A percentile compares a stretch with the other conserved stretches of the same genome.
Evolutionary conservation across 2,113 vertebrate species (phyloP).

Genomic region (Dasyprocta punctata): DNA sequence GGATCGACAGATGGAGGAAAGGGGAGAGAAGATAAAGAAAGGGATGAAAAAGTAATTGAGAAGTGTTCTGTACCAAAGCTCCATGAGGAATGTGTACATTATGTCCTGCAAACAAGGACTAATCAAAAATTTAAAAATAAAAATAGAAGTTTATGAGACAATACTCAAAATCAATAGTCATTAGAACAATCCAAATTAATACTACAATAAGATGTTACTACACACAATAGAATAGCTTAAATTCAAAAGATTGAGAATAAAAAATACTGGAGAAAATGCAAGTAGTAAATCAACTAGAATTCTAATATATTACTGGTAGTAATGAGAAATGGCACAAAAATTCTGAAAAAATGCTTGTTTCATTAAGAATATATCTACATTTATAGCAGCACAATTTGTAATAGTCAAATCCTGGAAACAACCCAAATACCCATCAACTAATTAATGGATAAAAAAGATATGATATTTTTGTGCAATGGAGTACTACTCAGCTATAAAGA

Average conservation of each 20-base stretch:
- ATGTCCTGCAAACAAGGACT: not conserved
- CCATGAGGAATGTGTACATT: not conserved
- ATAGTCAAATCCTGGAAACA: no score
- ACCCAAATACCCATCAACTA: no score
- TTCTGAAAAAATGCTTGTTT: not conserved
- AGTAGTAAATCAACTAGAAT: not conserved
- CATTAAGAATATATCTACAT: not conserved
- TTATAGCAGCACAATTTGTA: no score
- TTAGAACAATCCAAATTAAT: not conserved
- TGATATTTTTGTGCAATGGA: no score
- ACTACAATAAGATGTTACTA: not conserved
- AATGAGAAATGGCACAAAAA: not conserved
- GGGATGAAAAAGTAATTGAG: not conserved
- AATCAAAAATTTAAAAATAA: not conserved
- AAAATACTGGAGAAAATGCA: not conserved
- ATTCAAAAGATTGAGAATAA: not conserved
- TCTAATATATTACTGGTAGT: not conserved
- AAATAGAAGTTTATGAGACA: not conserved
- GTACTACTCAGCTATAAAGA: no score
- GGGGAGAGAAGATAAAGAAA: not conserved
- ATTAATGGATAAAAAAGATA: no score
- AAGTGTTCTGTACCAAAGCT: not conserved
- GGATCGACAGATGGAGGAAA: not conserved
- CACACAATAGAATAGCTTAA: not conserved
- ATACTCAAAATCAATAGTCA: not conserved